Conservation (phyloP, 2,888 invertebrate species). For the Spisula subtruncata region DNA sequence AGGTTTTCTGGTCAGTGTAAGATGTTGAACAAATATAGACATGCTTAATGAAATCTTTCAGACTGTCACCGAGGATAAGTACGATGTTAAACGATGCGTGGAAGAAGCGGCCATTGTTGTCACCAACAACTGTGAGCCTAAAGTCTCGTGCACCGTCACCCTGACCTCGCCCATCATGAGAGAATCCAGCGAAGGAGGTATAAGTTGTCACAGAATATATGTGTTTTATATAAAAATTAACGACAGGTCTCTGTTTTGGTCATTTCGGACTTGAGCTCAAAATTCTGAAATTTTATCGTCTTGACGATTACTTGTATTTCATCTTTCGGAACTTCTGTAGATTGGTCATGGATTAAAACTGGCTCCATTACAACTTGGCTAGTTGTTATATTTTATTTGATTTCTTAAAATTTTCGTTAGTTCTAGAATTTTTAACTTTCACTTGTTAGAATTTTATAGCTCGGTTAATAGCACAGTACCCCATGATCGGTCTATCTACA, state of each 20-base stretch:
- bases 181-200: slow-evolving; percentile 89
- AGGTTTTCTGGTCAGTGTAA: no score
- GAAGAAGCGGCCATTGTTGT: slow-evolving; percentile 95
- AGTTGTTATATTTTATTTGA: not conserved
- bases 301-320: not conserved
- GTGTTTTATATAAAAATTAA: not conserved
- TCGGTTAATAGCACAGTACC: not conserved
- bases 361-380: not conserved
- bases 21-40: no score
- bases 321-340: slow-evolving; percentile 63
- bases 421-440: slow-evolving; percentile 5
- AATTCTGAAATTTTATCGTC: not conserved
- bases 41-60: slow-evolving; percentile 65
- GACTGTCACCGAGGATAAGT: slow-evolving; percentile 92
- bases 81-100: slow-evolving; percentile 94
- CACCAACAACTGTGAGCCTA: slow-evolving; percentile 91
- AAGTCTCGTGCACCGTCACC: slow-evolving; percentile 92
- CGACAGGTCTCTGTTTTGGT: not conserved
- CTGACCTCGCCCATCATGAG: slow-evolving; percentile 97
- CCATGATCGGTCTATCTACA: slow-evolving; percentile 53
- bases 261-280: slow-evolving; percentile 30
- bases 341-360: slow-evolving; percentile 78
- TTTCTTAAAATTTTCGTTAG: not conserved
- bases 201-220: not conserved
- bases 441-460: not conserved